Evolutionary conservation across 2,888 invertebrate species (phyloP), one percentile per base, ranked within the genome.

Genomic region (Hirtodrosophila alboralis): DNA sequence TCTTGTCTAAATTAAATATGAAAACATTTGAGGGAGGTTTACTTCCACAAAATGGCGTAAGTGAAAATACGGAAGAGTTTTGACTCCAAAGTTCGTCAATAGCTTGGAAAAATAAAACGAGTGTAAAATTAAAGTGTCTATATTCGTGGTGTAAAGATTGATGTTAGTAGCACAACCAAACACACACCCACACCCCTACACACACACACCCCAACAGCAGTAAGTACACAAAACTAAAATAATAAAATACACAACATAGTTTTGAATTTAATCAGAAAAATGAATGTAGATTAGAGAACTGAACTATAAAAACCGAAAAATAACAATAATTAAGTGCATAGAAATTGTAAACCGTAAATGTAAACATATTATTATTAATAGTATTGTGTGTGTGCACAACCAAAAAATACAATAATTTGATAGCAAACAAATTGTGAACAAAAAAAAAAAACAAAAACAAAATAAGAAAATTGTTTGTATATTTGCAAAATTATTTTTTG

Each of bases 221-320:
- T 56, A 62, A 54, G 66, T 54, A 67, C 33, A 48, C 47, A 52
- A 16, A 31, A n/a, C n/a, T n/a, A 33, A n/a, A n/a, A 26, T 38
- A 51, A 40, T 21, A 23, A 44, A 47, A 51, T 26, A 37, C 52
- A 51, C 31, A 44, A 51, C n/a, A 60, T 51, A 54, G 67, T 60
- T 66, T 69, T 54, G 44, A 66, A 60, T 56, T 51, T 40, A 60
- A 10, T 54, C 67, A 47, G 52, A n/a, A n/a, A n/a, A n/a, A n/a
- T n/a, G n/a, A 27, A 44, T 49, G 38, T 69, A 66, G 69, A 34
- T 66, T 69, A 69, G 54, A 51, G 48, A 64, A 64, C 64, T 40
- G 41, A 71, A 64, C 34, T 69, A 63, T 44, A 49, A 34, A 41
- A 28, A 30, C 45, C 36, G 10, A 40, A 34, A 34, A 36, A 30